These are phyloP conservation scores for Drosophila melanocephala DNA, from an alignment of 2,888 invertebrate genomes.

Conservation along the genomic window DNA sequence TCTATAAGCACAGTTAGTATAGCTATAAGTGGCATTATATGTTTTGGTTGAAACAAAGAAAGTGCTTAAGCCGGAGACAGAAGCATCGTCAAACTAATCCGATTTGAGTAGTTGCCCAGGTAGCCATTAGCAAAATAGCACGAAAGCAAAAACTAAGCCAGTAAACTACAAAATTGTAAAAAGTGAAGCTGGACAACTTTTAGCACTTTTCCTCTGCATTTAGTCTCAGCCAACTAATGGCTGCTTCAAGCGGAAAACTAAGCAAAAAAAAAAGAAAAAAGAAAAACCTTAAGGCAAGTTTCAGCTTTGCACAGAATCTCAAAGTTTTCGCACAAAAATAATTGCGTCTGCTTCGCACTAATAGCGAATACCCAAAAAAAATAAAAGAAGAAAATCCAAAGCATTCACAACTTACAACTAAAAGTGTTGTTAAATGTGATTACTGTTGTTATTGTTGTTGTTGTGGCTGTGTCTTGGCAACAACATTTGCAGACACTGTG, in stretches of 20 bases:
- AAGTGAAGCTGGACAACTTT: conserved; percentile 35
- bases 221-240: conserved; percentile 39
- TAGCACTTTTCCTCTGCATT: conserved; percentile 42
- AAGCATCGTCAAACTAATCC: conserved; percentile 32
- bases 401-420: conserved; percentile 27
- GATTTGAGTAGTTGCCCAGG: conserved; percentile 18
- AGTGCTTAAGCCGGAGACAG: neutral
- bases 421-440: conserved; percentile 25
- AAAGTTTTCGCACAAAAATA: conserved; percentile 72
- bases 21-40: neutral
- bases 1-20: neutral
- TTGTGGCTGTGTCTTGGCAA: conserved; percentile 6
- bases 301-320: conserved; percentile 32
- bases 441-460: conserved; percentile 9
- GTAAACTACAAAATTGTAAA: conserved; percentile 16
- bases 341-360: conserved; percentile 64
- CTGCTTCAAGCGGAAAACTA: conserved; percentile 45
- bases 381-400: neutral
- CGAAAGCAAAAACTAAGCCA: conserved; percentile 18
- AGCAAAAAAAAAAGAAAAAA: neutral
- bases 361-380: conserved; percentile 19
- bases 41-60: neutral
- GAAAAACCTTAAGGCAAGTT: conserved; percentile 6
- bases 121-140: conserved; percentile 40
- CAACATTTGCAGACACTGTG: conserved; percentile 23